phyloP scores from a whole-genome alignment of 2,113 vertebrate genomes.

The Meles meles region DNA sequence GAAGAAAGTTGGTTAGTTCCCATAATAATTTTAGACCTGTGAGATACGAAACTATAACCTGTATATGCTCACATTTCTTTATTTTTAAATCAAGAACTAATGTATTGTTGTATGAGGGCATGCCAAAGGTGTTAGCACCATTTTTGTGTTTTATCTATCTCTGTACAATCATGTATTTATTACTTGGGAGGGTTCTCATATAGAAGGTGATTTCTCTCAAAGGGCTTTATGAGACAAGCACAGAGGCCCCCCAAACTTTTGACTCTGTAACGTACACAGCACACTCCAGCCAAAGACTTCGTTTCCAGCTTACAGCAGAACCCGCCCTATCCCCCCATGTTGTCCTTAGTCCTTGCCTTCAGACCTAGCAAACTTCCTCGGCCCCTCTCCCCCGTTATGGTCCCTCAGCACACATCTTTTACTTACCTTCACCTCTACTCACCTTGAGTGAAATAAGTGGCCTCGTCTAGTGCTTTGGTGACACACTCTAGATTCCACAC shows the following conservation, averaged over 20 bases:
- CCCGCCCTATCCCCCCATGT: not conserved
- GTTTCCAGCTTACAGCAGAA: not conserved
- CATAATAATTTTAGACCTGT: not conserved
- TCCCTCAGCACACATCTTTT: not conserved
- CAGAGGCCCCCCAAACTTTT: not conserved
- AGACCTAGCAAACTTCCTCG: rapidly evolving
- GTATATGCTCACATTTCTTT: not conserved
- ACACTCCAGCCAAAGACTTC: not conserved
- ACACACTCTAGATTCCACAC: not conserved
- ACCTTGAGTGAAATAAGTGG: not conserved
- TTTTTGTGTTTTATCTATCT: not conserved
- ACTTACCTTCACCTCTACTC: not conserved
- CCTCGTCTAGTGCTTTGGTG: not conserved
- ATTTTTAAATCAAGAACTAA: slow-evolving; percentile 13
- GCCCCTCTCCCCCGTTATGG: not conserved
- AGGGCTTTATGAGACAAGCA: not conserved
- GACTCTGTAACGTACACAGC: not conserved
- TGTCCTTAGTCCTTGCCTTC: not conserved
- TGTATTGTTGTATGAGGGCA: not conserved
- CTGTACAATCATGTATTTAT: not conserved
- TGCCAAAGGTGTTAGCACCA: not conserved
- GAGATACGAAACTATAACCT: not conserved
- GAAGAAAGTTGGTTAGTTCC: not conserved
- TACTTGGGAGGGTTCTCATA: not conserved
- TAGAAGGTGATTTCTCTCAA: not conserved